Evolutionary conservation across 1,140 invertebrate genomes (phyloP).

Genomic region (Diabrotica virgifera): DNA sequence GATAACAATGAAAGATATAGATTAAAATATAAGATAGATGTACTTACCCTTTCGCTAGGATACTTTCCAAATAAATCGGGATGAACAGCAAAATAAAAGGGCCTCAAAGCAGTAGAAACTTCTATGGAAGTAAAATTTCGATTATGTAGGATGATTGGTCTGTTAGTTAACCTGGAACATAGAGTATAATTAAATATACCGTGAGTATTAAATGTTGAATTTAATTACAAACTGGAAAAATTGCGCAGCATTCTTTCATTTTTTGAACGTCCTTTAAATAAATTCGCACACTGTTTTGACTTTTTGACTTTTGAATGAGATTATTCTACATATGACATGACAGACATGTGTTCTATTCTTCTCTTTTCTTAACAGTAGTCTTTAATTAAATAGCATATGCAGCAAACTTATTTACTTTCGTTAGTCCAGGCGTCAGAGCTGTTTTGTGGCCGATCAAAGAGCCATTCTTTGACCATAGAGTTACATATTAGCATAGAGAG

Average conservation of each 20-base stretch:
- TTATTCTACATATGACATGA: too few species aligned
- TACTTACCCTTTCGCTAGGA: conserved; percentile 76
- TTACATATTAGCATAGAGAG: too few species aligned
- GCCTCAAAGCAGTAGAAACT: conserved; percentile 83
- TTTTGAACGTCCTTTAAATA: background rate
- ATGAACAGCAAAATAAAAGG: conserved; percentile 94
- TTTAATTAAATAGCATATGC: too few species aligned
- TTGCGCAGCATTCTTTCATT: conserved; percentile 10
- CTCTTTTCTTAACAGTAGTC: too few species aligned
- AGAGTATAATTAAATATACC: background rate
- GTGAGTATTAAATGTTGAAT: background rate
- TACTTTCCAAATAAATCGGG: conserved; percentile 91
- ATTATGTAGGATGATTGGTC: conserved; percentile 4
- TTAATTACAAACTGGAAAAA: conserved; percentile 5
- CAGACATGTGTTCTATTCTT: too few species aligned
- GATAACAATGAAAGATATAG: conserved; percentile 13
- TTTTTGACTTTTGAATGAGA: too few species aligned
- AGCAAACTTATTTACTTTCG: too few species aligned
- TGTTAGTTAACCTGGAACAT: conserved; percentile 8
- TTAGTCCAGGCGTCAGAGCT: too few species aligned
- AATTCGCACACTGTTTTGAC: background rate
- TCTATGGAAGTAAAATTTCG: conserved; percentile 64
- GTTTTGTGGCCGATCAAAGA: too few species aligned
- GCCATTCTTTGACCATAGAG: too few species aligned
- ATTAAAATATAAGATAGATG: conserved; percentile 23